Base-by-base conservation (phyloP, 2,888 invertebrate genomes). In the Chrysopilus asiliformis region DNA sequence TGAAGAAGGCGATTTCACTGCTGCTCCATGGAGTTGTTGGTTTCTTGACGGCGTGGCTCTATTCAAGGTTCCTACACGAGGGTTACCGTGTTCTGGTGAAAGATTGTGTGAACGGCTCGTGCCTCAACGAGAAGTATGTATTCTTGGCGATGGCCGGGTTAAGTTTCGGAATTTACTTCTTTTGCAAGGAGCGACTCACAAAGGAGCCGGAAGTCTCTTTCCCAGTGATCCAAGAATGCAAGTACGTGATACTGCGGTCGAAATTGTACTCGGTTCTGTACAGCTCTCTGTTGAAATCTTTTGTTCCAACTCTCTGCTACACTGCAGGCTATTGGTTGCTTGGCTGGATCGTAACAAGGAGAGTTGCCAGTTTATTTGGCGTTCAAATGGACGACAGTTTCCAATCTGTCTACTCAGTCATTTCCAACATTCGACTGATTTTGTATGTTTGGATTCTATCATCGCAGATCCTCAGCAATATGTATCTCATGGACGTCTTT, bases 401-500 rank as follows among this genome's bases (percentile, higher is more conserved):
- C 5, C 34, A 41, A 1, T 50, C 58, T 0, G 39, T 59, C 4
- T 65, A 68, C 34, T 49, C 70, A 15, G 42, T 60, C 5, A 32
- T 44, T 1, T 43, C 43, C n/a, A 55, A 55, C 43, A 17, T 51
- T 2, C 49, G 55, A 4, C 37, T 79, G 47, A 58, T 76, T 48
- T 65, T 79, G 43, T 75, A 76, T 30, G 61, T 74, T 3, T 83
- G 79, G 79, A 62, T 81, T 31, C 74, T 81, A 44, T 69, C 74
- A 6, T 69, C 76, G 24, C 65, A 81, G 39, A 81, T 80, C 48
- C 67, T 76, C 37, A 67, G 79, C 43, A 79, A 76, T 30, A 73
- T 80, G 58, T 72, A 76, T 49, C 68, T 74, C 5, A 79, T 82
- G 74, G 70, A 72, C 50, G 67, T 75, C 32, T 68, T 81, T 38